Conservation (phyloP, 2,113 vertebrate species). For the Amazona vittata region DNA sequence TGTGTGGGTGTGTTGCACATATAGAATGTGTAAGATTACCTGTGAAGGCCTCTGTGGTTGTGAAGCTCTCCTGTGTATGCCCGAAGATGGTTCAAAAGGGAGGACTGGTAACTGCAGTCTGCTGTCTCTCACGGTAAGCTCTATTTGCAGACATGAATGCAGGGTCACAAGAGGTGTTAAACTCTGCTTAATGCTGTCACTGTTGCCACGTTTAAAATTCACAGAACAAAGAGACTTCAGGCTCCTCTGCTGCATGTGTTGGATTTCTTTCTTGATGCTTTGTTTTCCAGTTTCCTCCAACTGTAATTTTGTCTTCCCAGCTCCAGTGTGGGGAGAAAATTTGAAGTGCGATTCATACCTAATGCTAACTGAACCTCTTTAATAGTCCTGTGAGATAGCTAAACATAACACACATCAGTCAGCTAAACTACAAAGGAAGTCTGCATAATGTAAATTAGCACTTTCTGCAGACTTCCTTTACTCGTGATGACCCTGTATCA, state of each 20-base stretch:
- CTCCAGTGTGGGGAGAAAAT: background rate
- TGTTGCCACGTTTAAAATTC: background rate
- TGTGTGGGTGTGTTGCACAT: fast-evolving
- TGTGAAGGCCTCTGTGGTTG: background rate
- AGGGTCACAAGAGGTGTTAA: background rate
- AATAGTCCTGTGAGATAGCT: background rate
- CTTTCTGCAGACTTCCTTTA: background rate
- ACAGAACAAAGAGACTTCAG: background rate
- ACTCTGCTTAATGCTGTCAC: background rate
- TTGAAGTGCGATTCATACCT: background rate
- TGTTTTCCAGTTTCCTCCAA: background rate
- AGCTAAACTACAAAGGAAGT: background rate
- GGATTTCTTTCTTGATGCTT: background rate
- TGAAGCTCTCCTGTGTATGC: fast-evolving
- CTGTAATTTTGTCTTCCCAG: background rate
- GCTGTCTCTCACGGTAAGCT: fast-evolving
- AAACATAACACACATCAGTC: background rate
- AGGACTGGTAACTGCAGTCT: background rate
- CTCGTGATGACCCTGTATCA: background rate
- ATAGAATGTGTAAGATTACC: background rate
- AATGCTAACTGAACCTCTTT: background rate
- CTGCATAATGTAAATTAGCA: background rate
- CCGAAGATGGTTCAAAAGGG: background rate
- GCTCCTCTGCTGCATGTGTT: background rate
- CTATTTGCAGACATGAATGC: background rate